Base-by-base conservation (phyloP, 2,797 vertebrate species). In the Psittacula derbiana region DNA sequence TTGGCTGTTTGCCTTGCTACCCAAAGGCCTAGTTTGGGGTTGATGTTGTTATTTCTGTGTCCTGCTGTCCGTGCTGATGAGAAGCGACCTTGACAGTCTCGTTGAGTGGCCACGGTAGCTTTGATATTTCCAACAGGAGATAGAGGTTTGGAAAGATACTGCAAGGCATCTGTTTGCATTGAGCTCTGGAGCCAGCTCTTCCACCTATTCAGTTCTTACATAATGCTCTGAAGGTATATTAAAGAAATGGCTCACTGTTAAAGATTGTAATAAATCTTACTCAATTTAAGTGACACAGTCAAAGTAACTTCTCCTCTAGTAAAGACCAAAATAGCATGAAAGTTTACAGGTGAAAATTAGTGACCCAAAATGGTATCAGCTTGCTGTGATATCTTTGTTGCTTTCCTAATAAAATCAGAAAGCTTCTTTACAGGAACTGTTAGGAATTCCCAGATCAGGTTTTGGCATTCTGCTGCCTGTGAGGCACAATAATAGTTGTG, bases 281-380 rank as follows among this genome's bases (percentile, higher is more conserved):
- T 92, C 89, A 84, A 78, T 61, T 90, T 92, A 92, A 72, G 73
- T 38, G 52, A 17, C 78, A 81, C 25, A 50, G 14, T 70, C 76
- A 81, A 81, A 57, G 31, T 43, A 78, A 81, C n/a, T 72, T 90
- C 49, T 76, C 53, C 27, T 64, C 14, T 70, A 67, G 52, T 57
- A 65, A 82, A 58, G 41, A 72, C 55, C 41, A 76, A 92, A 96
- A 92, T 75, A 95, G 46, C 43, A 80, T 40, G 33, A 61, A 88
- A 82, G 13, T 20, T 47, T 85, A 60, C 64, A 76, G 84, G 67
- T 89, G 58, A 79, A 86, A 78, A 86, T 92, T 27, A 72, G 23
- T 31, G 53, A 52, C 66, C 33, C 46, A 14, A 91, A 86, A n/a
- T 0, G 1, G 5, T 67, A 71, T 33, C 25, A 24, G 7, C 76